Conservation (phyloP, 2,113 vertebrate species). For the Lutjanus erythropterus region DNA sequence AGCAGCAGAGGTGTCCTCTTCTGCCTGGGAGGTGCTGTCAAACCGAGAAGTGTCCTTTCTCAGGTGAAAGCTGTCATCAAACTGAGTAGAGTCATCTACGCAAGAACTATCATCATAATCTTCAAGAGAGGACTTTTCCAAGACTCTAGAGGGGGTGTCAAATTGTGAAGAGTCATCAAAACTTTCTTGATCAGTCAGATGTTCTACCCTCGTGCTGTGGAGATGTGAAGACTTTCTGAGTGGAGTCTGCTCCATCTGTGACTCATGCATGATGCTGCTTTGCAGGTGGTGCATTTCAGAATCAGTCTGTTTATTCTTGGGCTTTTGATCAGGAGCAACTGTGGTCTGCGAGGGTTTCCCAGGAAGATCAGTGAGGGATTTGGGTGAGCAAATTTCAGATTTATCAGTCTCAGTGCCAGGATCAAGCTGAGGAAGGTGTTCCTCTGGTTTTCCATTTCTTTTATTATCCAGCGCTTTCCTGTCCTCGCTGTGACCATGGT, state of each 20-base stretch:
- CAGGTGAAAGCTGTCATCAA: slow-evolving; percentile 52
- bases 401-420: slow-evolving; percentile 31
- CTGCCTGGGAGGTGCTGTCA: slow-evolving; percentile 37
- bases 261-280: slow-evolving; percentile 32
- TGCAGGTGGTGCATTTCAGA: slow-evolving; percentile 37
- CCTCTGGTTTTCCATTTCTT: slow-evolving; percentile 53
- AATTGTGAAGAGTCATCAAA: slow-evolving; percentile 61
- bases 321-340: slow-evolving; percentile 39
- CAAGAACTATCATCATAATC: slow-evolving; percentile 43
- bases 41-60: slow-evolving; percentile 57
- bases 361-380: slow-evolving; percentile 47
- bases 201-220: slow-evolving; percentile 53
- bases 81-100: slow-evolving; percentile 51
- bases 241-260: slow-evolving; percentile 37
- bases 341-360: slow-evolving; percentile 37
- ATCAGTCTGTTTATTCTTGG: slow-evolving; percentile 35
- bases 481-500: slow-evolving; percentile 29
- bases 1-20: slow-evolving; percentile 45
- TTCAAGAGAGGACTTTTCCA: slow-evolving; percentile 55
- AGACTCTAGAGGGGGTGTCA: slow-evolving; percentile 45
- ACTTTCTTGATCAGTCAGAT: slow-evolving; percentile 45
- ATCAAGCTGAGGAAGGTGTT: slow-evolving; percentile 36
- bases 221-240: slow-evolving; percentile 44
- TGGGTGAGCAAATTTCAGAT: slow-evolving; percentile 28
- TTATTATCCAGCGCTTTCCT: slow-evolving; percentile 17